Evolutionary conservation across 2,797 vertebrate genomes (phyloP).

Genomic region (Phalanger gymnotis): DNA sequence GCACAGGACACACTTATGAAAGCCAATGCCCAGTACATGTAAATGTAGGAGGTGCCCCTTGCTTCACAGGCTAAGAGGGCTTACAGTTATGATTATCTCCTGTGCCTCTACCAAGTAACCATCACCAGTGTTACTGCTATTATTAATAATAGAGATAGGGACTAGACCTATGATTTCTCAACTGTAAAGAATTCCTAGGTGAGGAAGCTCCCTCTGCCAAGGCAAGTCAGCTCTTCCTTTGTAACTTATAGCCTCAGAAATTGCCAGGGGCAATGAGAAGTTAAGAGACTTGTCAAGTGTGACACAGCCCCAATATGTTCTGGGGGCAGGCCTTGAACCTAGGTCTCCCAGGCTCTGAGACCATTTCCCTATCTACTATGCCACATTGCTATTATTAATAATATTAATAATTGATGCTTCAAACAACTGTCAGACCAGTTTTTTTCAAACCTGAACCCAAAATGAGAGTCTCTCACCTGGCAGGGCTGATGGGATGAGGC

Average conservation of each 20-base stretch:
- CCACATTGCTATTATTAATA: rapidly evolving
- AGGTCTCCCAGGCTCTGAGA: not conserved
- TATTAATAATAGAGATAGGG: not conserved
- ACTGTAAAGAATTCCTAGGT: not conserved
- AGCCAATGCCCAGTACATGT: not conserved
- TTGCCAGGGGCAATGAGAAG: not conserved
- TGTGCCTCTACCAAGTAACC: not conserved
- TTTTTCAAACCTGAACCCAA: slow-evolving; percentile 7
- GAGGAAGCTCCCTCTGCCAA: not conserved
- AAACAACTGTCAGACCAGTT: not conserved
- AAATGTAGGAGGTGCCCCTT: not conserved
- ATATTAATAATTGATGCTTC: not conserved
- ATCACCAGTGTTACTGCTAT: not conserved
- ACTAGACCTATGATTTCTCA: not conserved
- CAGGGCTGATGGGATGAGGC: not conserved
- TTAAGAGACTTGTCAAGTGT: not conserved
- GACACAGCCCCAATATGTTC: not conserved
- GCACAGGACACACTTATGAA: not conserved
- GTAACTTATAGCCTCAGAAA: not conserved
- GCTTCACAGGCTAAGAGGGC: not conserved
- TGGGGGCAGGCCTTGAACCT: not conserved
- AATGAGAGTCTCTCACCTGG: slow-evolving; percentile 44
- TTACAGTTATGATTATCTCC: not conserved
- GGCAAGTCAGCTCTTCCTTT: not conserved
- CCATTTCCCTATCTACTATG: not conserved